These are phyloP conservation scores for Orthonyx spaldingii DNA, from an alignment of 2,113 vertebrate genomes.

Conservation along the genomic window DNA sequence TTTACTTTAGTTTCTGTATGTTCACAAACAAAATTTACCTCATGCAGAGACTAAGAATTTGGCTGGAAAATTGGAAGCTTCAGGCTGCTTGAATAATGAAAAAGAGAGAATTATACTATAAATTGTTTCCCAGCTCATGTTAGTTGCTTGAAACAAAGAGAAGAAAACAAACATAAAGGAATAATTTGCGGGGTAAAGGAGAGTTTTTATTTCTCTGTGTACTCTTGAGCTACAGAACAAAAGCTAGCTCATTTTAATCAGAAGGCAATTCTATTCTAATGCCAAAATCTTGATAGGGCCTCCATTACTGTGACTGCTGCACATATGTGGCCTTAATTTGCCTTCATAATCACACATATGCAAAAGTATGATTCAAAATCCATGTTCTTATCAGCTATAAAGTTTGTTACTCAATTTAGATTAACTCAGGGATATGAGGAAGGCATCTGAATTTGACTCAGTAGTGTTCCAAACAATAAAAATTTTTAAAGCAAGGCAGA, in stretches of 20 bases:
- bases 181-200: not conserved
- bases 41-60: not conserved
- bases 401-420: not conserved
- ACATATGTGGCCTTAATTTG: not conserved
- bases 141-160: not conserved
- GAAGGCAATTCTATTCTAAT: not conserved
- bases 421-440: not conserved
- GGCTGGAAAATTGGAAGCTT: not conserved
- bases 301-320: not conserved
- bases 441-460: not conserved
- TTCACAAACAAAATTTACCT: not conserved
- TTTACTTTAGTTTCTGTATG: not conserved
- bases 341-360: not conserved
- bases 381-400: not conserved
- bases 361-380: not conserved
- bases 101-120: not conserved
- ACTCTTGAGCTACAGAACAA: not conserved
- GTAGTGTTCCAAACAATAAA: not conserved
- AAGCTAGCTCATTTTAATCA: not conserved
- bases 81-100: conserved; percentile 1
- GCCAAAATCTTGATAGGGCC: not conserved
- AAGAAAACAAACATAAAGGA: not conserved
- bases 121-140: not conserved
- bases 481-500: not conserved
- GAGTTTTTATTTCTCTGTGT: not conserved